Evolutionary conservation across 2,797 vertebrate species (phyloP).

Genomic region (Pangasius mekongensis): DNA sequence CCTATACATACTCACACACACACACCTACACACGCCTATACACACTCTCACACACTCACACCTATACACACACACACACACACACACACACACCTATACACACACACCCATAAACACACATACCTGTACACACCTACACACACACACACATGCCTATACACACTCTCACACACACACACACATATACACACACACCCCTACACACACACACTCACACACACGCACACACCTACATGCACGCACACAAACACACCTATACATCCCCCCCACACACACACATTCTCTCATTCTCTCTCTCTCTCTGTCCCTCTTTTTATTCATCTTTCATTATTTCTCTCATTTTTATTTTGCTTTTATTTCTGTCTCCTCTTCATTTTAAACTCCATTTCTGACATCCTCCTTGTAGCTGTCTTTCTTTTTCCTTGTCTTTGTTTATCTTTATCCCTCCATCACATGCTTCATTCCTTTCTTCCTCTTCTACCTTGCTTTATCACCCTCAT

Average conservation of each 20-base stretch:
- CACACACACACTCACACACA: not conserved
- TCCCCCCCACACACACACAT: not conserved
- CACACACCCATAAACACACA: not conserved
- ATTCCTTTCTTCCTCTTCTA: not conserved
- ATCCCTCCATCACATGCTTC: not conserved
- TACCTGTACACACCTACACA: no score
- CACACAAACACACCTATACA: no score
- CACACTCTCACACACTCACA: no score
- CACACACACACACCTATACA: no score
- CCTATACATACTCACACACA: no score
- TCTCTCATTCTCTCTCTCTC: not conserved
- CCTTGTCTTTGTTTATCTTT: not conserved
- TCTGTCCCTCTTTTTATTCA: not conserved
- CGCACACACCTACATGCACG: no score
- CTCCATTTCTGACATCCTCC: no score
- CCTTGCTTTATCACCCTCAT: not conserved
- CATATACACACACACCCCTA: no score
- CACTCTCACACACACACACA: not conserved
- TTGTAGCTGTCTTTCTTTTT: not conserved
- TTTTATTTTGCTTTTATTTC: no score
- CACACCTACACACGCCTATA: not conserved
- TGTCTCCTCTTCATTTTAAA: not conserved
- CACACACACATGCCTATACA: fast-evolving
- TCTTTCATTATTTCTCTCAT: not conserved
- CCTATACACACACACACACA: no score